Percentiles rank a stretch among this genome's conserved stretches.
phyloP scores from a whole-genome alignment of 2,113 vertebrate species.

The Sphyrna mokarran region DNA sequence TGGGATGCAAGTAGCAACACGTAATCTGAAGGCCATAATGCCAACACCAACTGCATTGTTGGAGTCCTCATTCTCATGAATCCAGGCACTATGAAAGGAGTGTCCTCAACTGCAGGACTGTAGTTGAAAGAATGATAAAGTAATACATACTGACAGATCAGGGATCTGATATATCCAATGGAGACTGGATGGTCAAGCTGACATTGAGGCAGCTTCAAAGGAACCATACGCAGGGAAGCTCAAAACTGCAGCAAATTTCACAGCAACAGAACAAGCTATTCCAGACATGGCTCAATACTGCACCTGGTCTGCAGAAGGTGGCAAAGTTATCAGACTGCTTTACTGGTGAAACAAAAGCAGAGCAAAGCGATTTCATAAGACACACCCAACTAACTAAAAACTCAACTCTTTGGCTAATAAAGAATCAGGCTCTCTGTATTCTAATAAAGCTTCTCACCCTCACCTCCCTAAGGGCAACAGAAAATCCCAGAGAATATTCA shows the following conservation, averaged over 20 bases:
- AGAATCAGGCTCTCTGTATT: background rate
- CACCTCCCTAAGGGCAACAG: background rate
- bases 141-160: background rate
- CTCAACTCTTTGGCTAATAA: background rate
- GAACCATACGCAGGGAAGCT: background rate
- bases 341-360: background rate
- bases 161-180: background rate
- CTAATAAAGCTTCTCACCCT: background rate
- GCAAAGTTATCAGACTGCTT: background rate
- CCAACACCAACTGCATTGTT: background rate
- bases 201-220: background rate
- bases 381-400: background rate
- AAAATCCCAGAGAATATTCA: background rate
- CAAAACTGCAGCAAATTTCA: background rate
- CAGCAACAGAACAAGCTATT: background rate
- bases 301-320: background rate
- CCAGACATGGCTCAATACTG: background rate
- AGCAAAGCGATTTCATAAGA: background rate
- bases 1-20: background rate
- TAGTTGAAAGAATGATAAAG: background rate
- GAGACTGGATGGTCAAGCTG: background rate
- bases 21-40: background rate
- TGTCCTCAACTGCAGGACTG: background rate
- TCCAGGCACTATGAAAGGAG: background rate
- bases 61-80: background rate